phyloP scores from a whole-genome alignment of 2,797 vertebrate species.

The Salmo trutta region DNA sequence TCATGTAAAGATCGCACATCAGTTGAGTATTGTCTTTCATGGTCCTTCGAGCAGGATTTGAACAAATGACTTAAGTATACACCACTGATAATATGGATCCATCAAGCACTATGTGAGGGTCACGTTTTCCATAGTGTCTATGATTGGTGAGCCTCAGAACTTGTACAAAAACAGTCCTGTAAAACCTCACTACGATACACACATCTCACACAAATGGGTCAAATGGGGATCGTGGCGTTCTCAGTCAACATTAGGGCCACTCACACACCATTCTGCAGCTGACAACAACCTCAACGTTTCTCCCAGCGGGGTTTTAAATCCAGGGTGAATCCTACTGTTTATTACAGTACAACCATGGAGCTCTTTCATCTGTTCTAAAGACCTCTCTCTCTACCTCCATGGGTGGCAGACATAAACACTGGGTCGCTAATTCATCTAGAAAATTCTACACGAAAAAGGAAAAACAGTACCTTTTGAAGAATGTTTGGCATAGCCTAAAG shows the following conservation, averaged over 20 bases:
- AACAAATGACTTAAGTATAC: no score
- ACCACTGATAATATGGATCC: background rate
- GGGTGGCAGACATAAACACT: slow-evolving; percentile 28
- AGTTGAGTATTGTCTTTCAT: background rate
- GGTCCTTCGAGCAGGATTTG: no score
- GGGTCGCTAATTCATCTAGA: background rate
- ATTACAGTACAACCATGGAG: background rate
- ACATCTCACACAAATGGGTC: background rate
- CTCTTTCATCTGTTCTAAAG: background rate
- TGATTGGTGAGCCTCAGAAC: background rate
- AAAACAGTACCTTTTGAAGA: background rate
- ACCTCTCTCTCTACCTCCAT: background rate
- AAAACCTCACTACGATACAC: background rate
- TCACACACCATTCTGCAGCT: background rate
- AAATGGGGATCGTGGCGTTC: background rate
- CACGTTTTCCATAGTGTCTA: background rate
- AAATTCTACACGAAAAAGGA: background rate
- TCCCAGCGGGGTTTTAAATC: background rate
- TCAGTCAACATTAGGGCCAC: slow-evolving; percentile 10
- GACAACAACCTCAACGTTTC: slow-evolving; percentile 9
- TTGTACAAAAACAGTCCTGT: background rate
- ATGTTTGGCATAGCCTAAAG: background rate
- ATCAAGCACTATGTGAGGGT: background rate
- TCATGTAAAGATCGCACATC: no score
- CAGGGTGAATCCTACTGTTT: slow-evolving; percentile 6